These are phyloP conservation scores for Zapus hudsonius DNA, from an alignment of 2,113 vertebrate genomes.

Conservation along the genomic window DNA sequence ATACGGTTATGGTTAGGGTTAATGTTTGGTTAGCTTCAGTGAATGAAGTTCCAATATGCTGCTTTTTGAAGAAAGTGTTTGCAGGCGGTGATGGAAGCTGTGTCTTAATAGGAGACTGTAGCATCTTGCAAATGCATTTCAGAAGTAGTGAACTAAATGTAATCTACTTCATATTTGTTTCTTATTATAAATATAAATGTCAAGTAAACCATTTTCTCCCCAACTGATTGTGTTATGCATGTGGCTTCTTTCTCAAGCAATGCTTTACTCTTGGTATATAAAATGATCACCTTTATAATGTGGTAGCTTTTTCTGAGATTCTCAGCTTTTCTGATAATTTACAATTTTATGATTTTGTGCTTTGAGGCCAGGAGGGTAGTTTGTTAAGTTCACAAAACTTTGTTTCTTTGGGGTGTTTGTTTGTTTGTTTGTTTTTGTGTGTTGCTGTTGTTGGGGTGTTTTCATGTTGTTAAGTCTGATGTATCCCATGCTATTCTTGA, in stretches of 20 bases:
- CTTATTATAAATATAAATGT: neutral
- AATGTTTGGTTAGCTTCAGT: neutral
- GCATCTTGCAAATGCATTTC: neutral
- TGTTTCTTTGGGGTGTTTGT: too few relatives aligned
- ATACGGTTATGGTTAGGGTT: too few relatives aligned
- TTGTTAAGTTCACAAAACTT: neutral
- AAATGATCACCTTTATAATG: neutral
- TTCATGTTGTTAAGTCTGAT: neutral
- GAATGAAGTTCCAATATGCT: neutral
- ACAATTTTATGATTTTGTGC: neutral
- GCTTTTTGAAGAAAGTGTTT: neutral
- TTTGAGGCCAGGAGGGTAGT: neutral
- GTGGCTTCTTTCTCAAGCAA: neutral
- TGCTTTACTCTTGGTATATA: neutral
- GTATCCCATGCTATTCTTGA: neutral
- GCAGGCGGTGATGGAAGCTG: neutral
- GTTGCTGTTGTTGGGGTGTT: neutral
- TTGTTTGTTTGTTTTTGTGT: too few relatives aligned
- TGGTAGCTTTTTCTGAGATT: constrained; percentile 10
- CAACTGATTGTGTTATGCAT: neutral
- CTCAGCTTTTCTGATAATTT: neutral
- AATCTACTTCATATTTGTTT: neutral
- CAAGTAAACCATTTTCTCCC: neutral
- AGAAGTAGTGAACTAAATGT: neutral
- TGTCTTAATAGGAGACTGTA: neutral